These are phyloP conservation scores for Melinaea menophilus DNA, from an alignment of 2,888 invertebrate species.

Conservation along the genomic window DNA sequence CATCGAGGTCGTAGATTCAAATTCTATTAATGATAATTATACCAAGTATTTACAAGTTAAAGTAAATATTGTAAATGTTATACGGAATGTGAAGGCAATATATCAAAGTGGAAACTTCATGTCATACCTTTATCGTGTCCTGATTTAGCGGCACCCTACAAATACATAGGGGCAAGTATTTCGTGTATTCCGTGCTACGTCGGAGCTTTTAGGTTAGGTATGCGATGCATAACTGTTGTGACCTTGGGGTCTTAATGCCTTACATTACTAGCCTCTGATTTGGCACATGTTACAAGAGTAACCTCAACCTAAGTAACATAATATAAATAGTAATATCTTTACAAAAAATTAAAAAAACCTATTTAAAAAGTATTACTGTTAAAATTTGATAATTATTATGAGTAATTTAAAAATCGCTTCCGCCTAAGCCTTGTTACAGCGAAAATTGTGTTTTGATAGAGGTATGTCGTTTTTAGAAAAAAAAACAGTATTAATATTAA, in stretches of 20 bases:
- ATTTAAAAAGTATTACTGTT: no score
- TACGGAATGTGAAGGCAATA: not conserved
- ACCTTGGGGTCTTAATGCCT: conserved; percentile 24
- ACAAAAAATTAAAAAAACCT: no score
- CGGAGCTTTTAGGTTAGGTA: conserved; percentile 11
- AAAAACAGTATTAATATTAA: no score
- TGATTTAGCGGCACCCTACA: not conserved
- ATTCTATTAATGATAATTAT: no score
- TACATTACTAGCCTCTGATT: conserved; percentile 20
- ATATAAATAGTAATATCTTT: not conserved
- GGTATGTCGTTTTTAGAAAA: no score
- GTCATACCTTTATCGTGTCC: not conserved
- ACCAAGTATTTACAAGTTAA: no score
- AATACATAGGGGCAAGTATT: not conserved
- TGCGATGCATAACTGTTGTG: conserved; percentile 22
- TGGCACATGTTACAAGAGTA: conserved; percentile 1
- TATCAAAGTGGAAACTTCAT: not conserved
- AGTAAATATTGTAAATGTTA: not conserved
- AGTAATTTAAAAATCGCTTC: not conserved
- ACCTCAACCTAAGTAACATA: not conserved
- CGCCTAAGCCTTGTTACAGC: no score
- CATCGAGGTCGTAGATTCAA: no score
- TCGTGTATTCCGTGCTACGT: not conserved
- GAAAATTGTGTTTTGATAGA: no score
- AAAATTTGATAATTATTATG: no score